phyloP scores from a whole-genome alignment of 2,888 invertebrate genomes.

The Leuctra nigra region DNA sequence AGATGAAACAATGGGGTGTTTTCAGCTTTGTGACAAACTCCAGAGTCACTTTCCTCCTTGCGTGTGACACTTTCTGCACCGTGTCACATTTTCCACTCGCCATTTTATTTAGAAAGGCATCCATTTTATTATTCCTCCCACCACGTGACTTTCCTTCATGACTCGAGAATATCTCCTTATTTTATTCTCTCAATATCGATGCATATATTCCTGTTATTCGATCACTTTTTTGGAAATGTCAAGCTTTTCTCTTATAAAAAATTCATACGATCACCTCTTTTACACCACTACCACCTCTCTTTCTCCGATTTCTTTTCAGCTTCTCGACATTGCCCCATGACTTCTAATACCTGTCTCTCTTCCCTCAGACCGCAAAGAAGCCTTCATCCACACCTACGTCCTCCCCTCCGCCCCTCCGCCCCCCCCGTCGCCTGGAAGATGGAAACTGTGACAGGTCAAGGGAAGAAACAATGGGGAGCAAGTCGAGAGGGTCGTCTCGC shows the following conservation, averaged over 20 bases:
- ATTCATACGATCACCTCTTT: conserved; percentile 8
- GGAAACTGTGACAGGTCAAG: conserved; percentile 14
- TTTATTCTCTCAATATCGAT: conserved; percentile 10
- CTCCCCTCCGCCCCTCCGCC: not conserved
- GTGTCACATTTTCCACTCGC: too few species aligned
- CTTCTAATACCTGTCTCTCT: conserved; percentile 6
- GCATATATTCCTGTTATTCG: conserved; percentile 9
- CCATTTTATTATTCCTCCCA: too few species aligned
- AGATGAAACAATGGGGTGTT: too few species aligned
- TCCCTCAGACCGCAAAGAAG: not conserved
- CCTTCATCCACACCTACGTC: not conserved
- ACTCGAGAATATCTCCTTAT: conserved; percentile 4
- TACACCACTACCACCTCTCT: not conserved
- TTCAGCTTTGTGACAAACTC: too few species aligned
- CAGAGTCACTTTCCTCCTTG: too few species aligned
- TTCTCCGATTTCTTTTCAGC: not conserved
- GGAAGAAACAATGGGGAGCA: conserved; percentile 16
- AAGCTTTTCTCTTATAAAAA: conserved; percentile 4
- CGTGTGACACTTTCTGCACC: too few species aligned
- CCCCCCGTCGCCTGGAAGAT: not conserved
- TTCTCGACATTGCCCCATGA: not conserved
- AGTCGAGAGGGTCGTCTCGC: not conserved
- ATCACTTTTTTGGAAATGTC: conserved; percentile 9
- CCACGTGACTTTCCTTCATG: not conserved
- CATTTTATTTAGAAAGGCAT: too few species aligned